phyloP scores from a whole-genome alignment of 2,113 vertebrate species.

The Calypte anna region DNA sequence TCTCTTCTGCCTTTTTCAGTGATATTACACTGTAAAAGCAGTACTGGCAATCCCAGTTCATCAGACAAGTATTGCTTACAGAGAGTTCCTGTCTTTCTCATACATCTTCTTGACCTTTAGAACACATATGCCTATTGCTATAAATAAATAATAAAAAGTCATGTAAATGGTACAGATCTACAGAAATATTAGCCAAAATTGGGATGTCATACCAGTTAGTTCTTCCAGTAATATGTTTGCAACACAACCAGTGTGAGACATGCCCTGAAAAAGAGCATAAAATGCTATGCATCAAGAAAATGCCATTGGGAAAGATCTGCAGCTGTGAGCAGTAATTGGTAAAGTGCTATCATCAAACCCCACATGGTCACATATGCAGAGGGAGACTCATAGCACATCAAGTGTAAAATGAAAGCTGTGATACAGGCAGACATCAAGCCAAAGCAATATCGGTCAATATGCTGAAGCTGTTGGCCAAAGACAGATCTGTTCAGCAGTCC shows the following conservation, averaged over 20 bases:
- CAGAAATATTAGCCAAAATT: neutral
- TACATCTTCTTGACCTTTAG: neutral
- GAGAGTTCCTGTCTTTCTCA: neutral
- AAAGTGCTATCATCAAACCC: conserved; percentile 63
- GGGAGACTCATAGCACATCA: conserved; percentile 38
- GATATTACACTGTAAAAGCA: neutral
- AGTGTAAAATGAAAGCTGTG: conserved; percentile 61
- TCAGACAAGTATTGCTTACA: neutral
- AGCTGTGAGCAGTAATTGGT: conserved; percentile 69
- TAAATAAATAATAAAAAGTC: neutral
- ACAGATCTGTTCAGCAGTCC: neutral
- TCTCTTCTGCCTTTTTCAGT: neutral
- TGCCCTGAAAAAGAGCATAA: conserved; percentile 25
- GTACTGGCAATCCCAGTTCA: neutral
- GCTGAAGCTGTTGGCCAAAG: neutral
- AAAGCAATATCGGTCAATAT: conserved; percentile 45
- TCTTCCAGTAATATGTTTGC: neutral
- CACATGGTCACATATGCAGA: conserved; percentile 57
- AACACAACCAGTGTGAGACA: neutral
- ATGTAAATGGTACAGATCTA: neutral
- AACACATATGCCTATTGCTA: neutral
- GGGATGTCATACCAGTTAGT: neutral
- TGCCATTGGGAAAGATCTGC: conserved; percentile 57
- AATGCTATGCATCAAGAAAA: conserved; percentile 27
- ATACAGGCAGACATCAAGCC: neutral